Percentiles rank a stretch among this genome's conserved stretches.
phyloP scores from a whole-genome alignment of 2,113 vertebrate species.

The Suricata suricatta region DNA sequence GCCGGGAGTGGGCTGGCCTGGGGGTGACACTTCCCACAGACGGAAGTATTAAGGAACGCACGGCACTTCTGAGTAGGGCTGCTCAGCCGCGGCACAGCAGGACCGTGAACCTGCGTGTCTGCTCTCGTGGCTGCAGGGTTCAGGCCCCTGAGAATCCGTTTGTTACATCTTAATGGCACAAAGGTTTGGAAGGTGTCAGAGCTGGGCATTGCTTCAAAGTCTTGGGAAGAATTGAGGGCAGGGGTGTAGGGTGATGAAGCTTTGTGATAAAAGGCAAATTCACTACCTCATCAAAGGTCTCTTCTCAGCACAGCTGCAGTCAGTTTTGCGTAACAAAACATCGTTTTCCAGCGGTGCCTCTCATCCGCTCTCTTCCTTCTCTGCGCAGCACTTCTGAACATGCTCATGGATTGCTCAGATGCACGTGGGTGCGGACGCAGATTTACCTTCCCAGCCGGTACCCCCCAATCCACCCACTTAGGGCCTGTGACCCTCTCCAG shows the following conservation, averaged over 20 bases:
- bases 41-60: no score
- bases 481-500: no score
- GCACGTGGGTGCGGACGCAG: neutral
- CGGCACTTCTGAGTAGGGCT: neutral
- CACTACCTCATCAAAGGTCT: neutral
- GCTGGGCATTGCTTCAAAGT: neutral
- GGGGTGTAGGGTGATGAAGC: neutral
- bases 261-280: neutral
- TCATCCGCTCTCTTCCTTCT: neutral
- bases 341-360: neutral
- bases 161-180: neutral
- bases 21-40: neutral
- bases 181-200: neutral
- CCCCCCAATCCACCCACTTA: no score
- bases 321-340: neutral
- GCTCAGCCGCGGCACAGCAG: no score
- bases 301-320: rapidly evolving
- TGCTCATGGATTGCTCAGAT: neutral
- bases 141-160: neutral
- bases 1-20: neutral
- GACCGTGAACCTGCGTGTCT: rapidly evolving
- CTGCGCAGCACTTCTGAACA: rapidly evolving
- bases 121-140: neutral
- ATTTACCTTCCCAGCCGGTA: neutral
- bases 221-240: neutral